These are phyloP conservation scores for Cephus runcator DNA, from an alignment of 2,888 invertebrate species.

Conservation along the genomic window DNA sequence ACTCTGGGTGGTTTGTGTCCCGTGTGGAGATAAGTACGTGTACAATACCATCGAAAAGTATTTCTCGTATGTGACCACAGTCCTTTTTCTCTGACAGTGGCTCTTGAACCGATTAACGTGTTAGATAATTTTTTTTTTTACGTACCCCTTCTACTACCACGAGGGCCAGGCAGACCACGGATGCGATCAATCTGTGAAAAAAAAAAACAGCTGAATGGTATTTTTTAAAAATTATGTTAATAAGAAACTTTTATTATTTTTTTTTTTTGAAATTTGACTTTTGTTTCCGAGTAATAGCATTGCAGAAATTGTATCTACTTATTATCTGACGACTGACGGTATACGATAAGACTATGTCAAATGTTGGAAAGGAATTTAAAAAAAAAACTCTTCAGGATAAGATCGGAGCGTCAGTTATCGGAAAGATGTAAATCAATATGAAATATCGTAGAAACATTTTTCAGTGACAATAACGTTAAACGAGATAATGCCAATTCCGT, in stretches of 20 bases:
- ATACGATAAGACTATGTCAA: neutral
- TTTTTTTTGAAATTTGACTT: neutral
- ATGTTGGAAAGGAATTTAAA: neutral
- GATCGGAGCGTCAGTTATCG: neutral
- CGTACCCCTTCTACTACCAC: conserved; percentile 67
- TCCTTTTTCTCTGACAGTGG: neutral
- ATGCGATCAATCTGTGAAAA: conserved; percentile 67
- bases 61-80: neutral
- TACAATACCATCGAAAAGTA: neutral
- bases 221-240: conserved; percentile 65
- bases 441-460: neutral
- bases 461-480: neutral
- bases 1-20: neutral
- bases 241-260: too few relatives aligned
- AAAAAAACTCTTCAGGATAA: neutral
- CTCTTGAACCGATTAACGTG: neutral
- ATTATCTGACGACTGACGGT: neutral
- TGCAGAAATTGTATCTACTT: neutral
- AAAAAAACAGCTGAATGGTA: conserved; percentile 37
- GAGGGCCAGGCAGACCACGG: conserved; percentile 64
- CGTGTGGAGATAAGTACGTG: neutral
- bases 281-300: neutral
- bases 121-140: conserved; percentile 30
- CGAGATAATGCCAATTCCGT: neutral
- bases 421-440: neutral